Conservation (phyloP, 1,140 invertebrate species). For the Philotrypesis tridentata region DNA sequence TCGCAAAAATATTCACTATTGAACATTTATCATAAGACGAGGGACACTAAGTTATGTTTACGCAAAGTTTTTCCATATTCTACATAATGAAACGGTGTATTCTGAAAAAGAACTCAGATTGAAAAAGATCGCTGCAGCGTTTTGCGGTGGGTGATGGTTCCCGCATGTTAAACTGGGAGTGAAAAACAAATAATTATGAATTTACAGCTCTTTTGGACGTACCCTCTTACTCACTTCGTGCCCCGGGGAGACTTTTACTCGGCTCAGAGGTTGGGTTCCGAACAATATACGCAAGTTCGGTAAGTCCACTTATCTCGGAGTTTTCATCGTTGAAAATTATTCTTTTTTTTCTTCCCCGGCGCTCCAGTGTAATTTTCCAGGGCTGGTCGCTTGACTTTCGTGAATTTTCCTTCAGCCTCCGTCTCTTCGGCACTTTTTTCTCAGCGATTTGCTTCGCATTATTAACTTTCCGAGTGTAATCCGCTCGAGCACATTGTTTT, state of each 20-base stretch:
- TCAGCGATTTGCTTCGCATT: neutral
- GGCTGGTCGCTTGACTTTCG: neutral
- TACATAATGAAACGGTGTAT: too few species aligned
- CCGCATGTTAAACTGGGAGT: neutral
- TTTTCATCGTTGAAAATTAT: conserved; percentile 38
- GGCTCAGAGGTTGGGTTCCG: too few species aligned
- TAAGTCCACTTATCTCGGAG: conserved; percentile 24
- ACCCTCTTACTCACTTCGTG: neutral
- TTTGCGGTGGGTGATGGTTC: neutral
- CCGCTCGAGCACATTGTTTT: neutral
- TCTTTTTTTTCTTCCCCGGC: neutral
- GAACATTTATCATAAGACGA: too few species aligned
- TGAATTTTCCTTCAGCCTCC: neutral
- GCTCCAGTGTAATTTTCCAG: neutral
- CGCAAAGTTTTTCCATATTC: too few species aligned
- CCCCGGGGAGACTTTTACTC: neutral
- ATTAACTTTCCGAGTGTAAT: neutral
- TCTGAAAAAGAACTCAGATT: too few species aligned
- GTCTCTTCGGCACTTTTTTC: neutral
- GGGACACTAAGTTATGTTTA: too few species aligned
- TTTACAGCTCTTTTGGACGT: neutral
- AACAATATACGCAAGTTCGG: neutral
- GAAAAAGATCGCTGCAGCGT: too few species aligned
- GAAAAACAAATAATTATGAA: conserved; percentile 24
- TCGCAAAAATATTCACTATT: too few species aligned